These are phyloP conservation scores for Thera obeliscata DNA, from an alignment of 2,888 invertebrate species.

Conservation along the genomic window DNA sequence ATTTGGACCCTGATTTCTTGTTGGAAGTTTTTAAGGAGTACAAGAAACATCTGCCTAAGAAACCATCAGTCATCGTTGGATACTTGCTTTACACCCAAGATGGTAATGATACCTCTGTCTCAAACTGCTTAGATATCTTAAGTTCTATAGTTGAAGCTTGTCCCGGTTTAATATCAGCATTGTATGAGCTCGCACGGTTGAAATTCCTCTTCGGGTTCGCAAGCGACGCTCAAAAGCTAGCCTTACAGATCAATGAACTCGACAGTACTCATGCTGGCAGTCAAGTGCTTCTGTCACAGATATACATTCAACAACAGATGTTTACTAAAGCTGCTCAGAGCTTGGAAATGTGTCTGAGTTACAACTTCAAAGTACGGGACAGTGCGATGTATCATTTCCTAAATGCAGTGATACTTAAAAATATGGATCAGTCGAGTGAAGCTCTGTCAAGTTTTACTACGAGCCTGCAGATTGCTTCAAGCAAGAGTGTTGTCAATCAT, in stretches of 20 bases:
- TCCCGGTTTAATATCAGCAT: constrained; percentile 89
- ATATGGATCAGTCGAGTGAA: constrained; percentile 88
- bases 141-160: constrained; percentile 90
- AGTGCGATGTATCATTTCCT: constrained; percentile 96
- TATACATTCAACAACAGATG: constrained; percentile 88
- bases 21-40: constrained; percentile 91
- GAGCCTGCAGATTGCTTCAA: constrained; percentile 88
- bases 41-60: constrained; percentile 89
- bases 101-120: constrained; percentile 73
- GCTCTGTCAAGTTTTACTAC: constrained; percentile 90
- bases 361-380: constrained; percentile 96
- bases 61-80: constrained; percentile 78
- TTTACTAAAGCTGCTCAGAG: constrained; percentile 92
- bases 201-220: constrained; percentile 92
- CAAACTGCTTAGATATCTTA: constrained; percentile 87
- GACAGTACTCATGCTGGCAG: constrained; percentile 93
- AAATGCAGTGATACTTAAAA: constrained; percentile 92
- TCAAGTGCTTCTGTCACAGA: constrained; percentile 93
- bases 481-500: constrained; percentile 56
- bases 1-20: constrained; percentile 94
- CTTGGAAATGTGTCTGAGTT: constrained; percentile 94
- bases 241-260: constrained; percentile 89
- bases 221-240: constrained; percentile 87
- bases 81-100: constrained; percentile 75
- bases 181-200: constrained; percentile 90